Conservation (phyloP, 2,888 invertebrate genomes). For the Idaea biselata region DNA sequence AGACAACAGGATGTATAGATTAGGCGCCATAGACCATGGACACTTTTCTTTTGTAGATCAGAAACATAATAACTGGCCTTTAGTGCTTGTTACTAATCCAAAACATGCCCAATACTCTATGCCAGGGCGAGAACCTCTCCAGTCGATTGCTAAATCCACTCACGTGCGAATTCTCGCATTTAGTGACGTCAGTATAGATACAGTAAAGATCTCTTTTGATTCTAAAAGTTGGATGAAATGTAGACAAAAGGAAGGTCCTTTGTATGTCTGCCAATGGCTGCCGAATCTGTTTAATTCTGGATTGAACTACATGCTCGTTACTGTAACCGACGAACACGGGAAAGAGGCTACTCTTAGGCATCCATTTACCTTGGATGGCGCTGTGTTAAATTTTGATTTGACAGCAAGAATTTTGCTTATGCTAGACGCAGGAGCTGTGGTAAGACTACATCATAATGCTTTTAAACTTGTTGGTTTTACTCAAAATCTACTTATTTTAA, state of each 20-base stretch:
- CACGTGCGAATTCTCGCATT: slow-evolving; percentile 91
- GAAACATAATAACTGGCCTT: slow-evolving; percentile 88
- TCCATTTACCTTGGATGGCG: slow-evolving; percentile 89
- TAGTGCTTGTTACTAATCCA: slow-evolving; percentile 93
- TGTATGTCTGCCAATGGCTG: slow-evolving; percentile 88
- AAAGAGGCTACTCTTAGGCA: slow-evolving; percentile 82
- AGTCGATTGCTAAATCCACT: slow-evolving; percentile 84
- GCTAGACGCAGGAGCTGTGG: slow-evolving; percentile 86
- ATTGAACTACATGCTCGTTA: slow-evolving; percentile 84
- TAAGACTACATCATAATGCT: slow-evolving; percentile 70
- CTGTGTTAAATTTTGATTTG: slow-evolving; percentile 83
- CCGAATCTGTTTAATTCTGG: slow-evolving; percentile 83
- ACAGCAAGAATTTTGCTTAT: slow-evolving; percentile 87
- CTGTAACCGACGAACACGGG: slow-evolving; percentile 80
- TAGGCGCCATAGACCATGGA: slow-evolving; percentile 94
- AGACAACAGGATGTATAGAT: slow-evolving; percentile 90
- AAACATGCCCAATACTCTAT: slow-evolving; percentile 89
- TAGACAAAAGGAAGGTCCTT: slow-evolving; percentile 81
- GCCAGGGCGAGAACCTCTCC: slow-evolving; percentile 86
- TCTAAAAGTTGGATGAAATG: slow-evolving; percentile 83
- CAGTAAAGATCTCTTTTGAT: slow-evolving; percentile 85
- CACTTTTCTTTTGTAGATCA: slow-evolving; percentile 92
- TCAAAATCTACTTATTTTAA: neutral
- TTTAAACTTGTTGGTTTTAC: slow-evolving; percentile 3
- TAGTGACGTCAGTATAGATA: slow-evolving; percentile 83